phyloP scores from a whole-genome alignment of 2,888 invertebrate genomes.

The Ophion costatus region DNA sequence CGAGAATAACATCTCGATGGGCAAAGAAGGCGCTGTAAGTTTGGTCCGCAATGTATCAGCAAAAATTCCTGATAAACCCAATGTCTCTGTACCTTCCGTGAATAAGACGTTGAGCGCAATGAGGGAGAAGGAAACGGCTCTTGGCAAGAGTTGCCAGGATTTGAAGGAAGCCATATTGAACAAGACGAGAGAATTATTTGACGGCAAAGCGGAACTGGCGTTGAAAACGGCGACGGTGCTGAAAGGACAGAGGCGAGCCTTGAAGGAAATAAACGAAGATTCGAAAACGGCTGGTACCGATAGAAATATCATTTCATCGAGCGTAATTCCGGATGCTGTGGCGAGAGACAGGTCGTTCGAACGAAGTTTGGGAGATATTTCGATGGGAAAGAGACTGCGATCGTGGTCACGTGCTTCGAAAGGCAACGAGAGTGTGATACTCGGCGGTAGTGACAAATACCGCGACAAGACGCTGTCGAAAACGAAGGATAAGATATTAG shows the following conservation, averaged over 20 bases:
- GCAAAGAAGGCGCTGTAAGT: constrained; percentile 30
- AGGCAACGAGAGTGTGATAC: constrained; percentile 29
- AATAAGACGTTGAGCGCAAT: constrained; percentile 52
- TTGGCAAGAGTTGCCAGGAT: constrained; percentile 69
- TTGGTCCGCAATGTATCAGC: background rate
- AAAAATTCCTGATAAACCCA: constrained; percentile 22
- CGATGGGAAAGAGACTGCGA: background rate
- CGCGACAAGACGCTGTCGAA: background rate
- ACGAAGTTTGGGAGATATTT: background rate
- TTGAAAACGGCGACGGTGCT: constrained; percentile 70
- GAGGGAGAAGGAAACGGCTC: constrained; percentile 64
- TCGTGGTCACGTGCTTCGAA: background rate
- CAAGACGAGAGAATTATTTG: constrained; percentile 75
- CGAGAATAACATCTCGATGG: constrained; percentile 16
- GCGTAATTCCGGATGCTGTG: background rate
- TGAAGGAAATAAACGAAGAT: constrained; percentile 32
- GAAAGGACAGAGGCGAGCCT: constrained; percentile 17
- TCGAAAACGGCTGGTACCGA: background rate
- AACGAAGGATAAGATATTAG: constrained; percentile 26
- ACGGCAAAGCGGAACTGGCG: constrained; percentile 68
- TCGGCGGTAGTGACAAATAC: constrained; percentile 40
- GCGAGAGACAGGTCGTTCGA: background rate
- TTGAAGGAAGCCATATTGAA: constrained; percentile 74
- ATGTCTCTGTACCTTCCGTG: constrained; percentile 4
- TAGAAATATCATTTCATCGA: background rate